Evolutionary conservation across 1,140 invertebrate genomes (phyloP).

Genomic region (Trinorchestia longiramus): DNA sequence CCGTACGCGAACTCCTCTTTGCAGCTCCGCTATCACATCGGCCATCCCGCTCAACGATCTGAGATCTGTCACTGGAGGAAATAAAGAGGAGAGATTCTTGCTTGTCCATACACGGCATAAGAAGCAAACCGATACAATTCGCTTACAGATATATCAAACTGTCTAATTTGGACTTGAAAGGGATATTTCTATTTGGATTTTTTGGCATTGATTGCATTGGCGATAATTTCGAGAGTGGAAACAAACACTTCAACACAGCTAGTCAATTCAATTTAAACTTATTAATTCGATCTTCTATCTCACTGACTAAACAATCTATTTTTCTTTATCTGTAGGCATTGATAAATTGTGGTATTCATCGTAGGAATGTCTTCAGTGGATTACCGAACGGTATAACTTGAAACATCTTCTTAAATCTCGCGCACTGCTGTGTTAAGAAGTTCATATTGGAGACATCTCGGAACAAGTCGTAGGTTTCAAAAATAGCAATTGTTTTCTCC

Average conservation of each 20-base stretch:
- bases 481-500: not conserved
- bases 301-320: not conserved
- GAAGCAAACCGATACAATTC: not conserved
- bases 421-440: not conserved
- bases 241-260: not conserved
- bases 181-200: not conserved
- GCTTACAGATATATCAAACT: not conserved
- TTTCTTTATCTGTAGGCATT: not conserved
- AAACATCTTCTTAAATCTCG: not conserved
- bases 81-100: not conserved
- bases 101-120: not conserved
- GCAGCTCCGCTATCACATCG: slow-evolving; percentile 23
- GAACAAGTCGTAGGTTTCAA: not conserved
- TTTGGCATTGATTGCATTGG: not conserved
- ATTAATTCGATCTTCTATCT: not conserved
- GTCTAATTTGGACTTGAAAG: not conserved
- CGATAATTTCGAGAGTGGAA: not conserved
- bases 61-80: not conserved
- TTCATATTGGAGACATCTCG: not conserved
- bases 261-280: not conserved
- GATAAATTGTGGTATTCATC: not conserved
- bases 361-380: not conserved
- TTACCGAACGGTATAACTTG: not conserved
- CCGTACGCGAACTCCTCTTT: not conserved
- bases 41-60: not conserved